Percentiles rank a stretch among this genome's conserved stretches.
Conservation (phyloP, 1,140 invertebrate species). For the Cyphomyrmex costatus region DNA sequence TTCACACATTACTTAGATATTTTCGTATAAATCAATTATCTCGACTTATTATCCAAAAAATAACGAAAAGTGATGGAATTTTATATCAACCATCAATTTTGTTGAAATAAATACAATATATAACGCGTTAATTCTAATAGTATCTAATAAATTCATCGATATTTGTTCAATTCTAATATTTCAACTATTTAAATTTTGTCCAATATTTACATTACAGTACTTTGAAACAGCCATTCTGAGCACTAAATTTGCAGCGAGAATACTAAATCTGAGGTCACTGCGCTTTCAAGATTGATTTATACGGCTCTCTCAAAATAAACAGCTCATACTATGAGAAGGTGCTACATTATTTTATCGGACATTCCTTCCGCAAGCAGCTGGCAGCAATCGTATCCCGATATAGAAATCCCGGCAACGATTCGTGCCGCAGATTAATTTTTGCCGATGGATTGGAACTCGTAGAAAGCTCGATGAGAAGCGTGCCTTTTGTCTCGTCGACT, state of each 20-base stretch:
- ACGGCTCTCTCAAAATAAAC: slow-evolving; percentile 7
- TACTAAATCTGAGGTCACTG: neutral
- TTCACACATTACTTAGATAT: neutral
- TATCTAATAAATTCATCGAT: slow-evolving; percentile 35
- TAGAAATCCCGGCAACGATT: slow-evolving; percentile 12
- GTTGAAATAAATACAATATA: neutral
- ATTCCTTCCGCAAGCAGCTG: slow-evolving; percentile 32
- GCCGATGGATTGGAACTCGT: slow-evolving; percentile 14
- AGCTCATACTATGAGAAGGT: neutral
- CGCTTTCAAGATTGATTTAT: slow-evolving; percentile 2
- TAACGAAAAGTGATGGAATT: neutral
- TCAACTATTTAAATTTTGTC: slow-evolving; percentile 17
- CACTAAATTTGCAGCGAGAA: slow-evolving; percentile 1
- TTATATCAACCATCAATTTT: neutral
- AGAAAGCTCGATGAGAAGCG: slow-evolving; percentile 13
- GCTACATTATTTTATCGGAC: slow-evolving; percentile 31
- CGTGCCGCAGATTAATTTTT: slow-evolving; percentile 41
- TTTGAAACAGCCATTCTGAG: neutral
- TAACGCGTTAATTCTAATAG: neutral
- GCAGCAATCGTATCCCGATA: neutral
- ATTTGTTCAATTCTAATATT: neutral
- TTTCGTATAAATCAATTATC: neutral
- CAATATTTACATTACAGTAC: neutral
- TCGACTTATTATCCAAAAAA: neutral
- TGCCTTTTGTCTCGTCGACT: slow-evolving; percentile 24